These are phyloP conservation scores for Malthinus seriepunctatus DNA, from an alignment of 2,888 invertebrate species.

Conservation along the genomic window DNA sequence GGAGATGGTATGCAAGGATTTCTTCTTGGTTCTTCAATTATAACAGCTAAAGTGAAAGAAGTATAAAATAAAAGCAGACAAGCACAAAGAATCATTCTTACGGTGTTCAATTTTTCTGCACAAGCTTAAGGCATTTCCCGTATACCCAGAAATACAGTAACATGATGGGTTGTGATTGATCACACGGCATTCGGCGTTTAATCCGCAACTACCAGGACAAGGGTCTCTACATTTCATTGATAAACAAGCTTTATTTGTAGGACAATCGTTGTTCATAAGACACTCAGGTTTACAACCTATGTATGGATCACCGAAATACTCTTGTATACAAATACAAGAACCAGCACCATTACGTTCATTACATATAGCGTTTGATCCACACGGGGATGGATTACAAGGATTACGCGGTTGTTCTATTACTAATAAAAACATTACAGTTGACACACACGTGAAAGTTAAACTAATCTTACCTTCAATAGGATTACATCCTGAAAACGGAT, in stretches of 20 bases:
- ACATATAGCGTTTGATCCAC: conserved; percentile 79
- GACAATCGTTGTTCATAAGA: conserved; percentile 76
- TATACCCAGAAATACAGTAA: conserved; percentile 71
- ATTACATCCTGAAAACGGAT: conserved; percentile 77
- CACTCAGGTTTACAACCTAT: conserved; percentile 81
- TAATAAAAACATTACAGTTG: conserved; percentile 32
- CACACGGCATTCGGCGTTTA: conserved; percentile 76
- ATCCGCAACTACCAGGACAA: conserved; percentile 76
- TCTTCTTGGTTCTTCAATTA: conserved; percentile 54
- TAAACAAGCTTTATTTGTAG: conserved; percentile 71
- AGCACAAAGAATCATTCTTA: conserved; percentile 25
- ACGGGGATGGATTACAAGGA: conserved; percentile 79
- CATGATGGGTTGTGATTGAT: conserved; percentile 78
- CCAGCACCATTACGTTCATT: conserved; percentile 74
- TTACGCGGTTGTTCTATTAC: conserved; percentile 63
- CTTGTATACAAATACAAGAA: conserved; percentile 74
- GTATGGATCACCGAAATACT: conserved; percentile 79
- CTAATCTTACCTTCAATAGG: conserved; percentile 54
- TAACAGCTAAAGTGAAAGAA: conserved; percentile 29
- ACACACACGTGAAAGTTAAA: conserved; percentile 16
- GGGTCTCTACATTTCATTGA: conserved; percentile 80
- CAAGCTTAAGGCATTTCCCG: conserved; percentile 71
- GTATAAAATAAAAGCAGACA: conserved; percentile 10
- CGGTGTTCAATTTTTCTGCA: conserved; percentile 52
- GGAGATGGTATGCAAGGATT: conserved; percentile 78